Base-by-base conservation (phyloP, 2,797 vertebrate species). In the Halcyon smyrnensis region DNA sequence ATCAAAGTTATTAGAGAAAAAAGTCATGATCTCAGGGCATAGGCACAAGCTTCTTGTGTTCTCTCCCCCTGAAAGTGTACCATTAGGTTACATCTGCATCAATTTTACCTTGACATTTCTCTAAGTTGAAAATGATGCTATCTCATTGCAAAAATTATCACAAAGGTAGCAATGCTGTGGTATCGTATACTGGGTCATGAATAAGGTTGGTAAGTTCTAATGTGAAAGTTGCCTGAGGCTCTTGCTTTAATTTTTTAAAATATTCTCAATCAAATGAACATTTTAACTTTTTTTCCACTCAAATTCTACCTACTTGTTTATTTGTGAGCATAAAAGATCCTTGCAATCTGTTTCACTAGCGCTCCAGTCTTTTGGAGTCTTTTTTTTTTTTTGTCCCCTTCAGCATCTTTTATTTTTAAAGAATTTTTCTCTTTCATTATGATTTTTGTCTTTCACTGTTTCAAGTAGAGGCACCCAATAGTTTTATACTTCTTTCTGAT, bases 11-110 rank as follows among this genome's bases (percentile, higher is more conserved):
- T 50, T 24, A 20, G 14, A 59, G 18, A 48, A 89, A 70, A 68
- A 74, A 64, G 15, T 14, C 28, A 28, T 23, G 4, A 32, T 51
- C 45, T 51, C 12, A 25, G 17, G 41, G 11, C 7, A 80, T 7
- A 62, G 21, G 12, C 13, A 28, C 11, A 64, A 89, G 8, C 1
- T 59, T 78, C 13, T 13, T 3, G 50, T 68, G 23, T 59, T 71
- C 45, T 54, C 46, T 51, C 23, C 10, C 2, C 9, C 14, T 6
- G 1, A 5, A 68, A 45, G 8, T 10, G 6, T 74, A 60, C 8
- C 2, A 23, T 63, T 64, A 39, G 6, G 8, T 53, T 78, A 39
- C 0, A 0, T 36, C 62, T 62, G 18, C 11, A 57, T 19, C 1
- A 4, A 1, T 28, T 90, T 79, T 56, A 21, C 12, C 20, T 57